A percentile compares a stretch with the other conserved stretches of the same genome.
Conservation (phyloP, 2,888 invertebrate species). For the Thecophora atra region DNA sequence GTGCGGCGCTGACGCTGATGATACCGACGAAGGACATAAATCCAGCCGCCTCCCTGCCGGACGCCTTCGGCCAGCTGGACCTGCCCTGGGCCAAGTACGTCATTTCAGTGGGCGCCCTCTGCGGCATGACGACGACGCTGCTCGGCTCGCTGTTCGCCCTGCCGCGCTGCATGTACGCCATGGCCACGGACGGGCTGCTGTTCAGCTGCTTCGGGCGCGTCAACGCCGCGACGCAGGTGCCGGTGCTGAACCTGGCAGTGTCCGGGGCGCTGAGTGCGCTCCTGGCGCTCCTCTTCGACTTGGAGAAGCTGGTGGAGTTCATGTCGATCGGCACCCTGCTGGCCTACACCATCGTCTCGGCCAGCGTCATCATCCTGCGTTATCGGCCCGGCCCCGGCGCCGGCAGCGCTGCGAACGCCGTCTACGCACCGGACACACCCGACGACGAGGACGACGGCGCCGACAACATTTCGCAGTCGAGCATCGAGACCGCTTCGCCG, state of each 20-base stretch:
- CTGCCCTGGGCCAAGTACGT: slow-evolving; percentile 86
- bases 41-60: slow-evolving; percentile 81
- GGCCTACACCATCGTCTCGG: slow-evolving; percentile 92
- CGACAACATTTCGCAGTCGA: slow-evolving; percentile 71
- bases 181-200: slow-evolving; percentile 88
- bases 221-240: slow-evolving; percentile 82
- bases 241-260: slow-evolving; percentile 78
- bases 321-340: slow-evolving; percentile 92
- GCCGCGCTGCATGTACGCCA: slow-evolving; percentile 87
- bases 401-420: slow-evolving; percentile 66
- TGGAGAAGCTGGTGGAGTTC: slow-evolving; percentile 90
- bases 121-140: slow-evolving; percentile 91
- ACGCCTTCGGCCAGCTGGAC: slow-evolving; percentile 79
- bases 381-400: slow-evolving; percentile 74
- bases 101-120: slow-evolving; percentile 85
- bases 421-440: slow-evolving; percentile 68
- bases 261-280: slow-evolving; percentile 80
- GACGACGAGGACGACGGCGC: slow-evolving; percentile 70
- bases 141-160: slow-evolving; percentile 87
- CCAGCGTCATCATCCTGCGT: slow-evolving; percentile 85
- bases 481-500: slow-evolving; percentile 72
- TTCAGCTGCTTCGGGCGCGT: slow-evolving; percentile 83
- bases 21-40: slow-evolving; percentile 80
- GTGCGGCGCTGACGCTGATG: slow-evolving; percentile 83
- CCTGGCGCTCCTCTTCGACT: slow-evolving; percentile 85